These are phyloP conservation scores for Plecotus auritus DNA, from an alignment of 2,113 vertebrate genomes.

Conservation along the genomic window DNA sequence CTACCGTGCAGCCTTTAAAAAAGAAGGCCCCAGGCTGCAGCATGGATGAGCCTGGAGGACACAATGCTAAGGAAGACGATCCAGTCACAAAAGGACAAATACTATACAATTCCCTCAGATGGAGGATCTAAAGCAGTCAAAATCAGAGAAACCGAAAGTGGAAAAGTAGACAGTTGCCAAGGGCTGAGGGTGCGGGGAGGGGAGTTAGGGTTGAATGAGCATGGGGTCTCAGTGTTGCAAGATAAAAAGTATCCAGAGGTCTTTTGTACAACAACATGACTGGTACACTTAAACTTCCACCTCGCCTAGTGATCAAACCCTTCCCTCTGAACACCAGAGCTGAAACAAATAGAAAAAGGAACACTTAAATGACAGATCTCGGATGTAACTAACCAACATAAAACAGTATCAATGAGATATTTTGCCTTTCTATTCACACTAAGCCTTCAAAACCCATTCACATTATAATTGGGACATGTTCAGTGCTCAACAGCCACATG, in stretches of 20 bases:
- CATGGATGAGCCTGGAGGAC: neutral
- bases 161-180: neutral
- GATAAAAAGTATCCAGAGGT: neutral
- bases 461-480: too few relatives aligned
- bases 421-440: too few relatives aligned
- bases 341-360: neutral
- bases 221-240: accelerated
- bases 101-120: neutral
- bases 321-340: neutral
- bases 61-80: accelerated
- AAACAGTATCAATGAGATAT: too few relatives aligned
- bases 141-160: neutral
- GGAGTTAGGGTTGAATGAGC: too few relatives aligned
- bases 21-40: too few relatives aligned
- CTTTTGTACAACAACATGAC: neutral
- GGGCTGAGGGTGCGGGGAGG: too few relatives aligned
- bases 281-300: neutral
- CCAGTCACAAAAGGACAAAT: neutral
- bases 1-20: neutral
- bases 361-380: neutral
- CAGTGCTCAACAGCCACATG: too few relatives aligned
- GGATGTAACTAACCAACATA: too few relatives aligned
- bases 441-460: too few relatives aligned
- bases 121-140: neutral
- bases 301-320: neutral